phyloP scores from a whole-genome alignment of 2,113 vertebrate genomes.

The Anser cygnoides region DNA sequence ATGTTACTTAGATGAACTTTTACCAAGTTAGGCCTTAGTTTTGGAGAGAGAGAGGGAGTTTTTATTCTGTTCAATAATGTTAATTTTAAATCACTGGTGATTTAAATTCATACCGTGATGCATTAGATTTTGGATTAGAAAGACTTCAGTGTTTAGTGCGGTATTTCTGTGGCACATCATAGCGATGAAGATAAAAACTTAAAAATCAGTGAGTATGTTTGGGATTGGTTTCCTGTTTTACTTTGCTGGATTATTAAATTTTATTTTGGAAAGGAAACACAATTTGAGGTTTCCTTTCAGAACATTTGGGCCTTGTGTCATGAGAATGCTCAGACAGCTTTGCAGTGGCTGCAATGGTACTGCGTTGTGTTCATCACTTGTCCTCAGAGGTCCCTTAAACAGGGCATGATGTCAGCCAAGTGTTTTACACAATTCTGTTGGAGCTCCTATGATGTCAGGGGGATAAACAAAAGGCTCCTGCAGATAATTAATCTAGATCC shows the following conservation, averaged over 20 bases:
- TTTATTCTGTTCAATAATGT: background rate
- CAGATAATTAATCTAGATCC: background rate
- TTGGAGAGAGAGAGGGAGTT: background rate
- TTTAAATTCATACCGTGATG: background rate
- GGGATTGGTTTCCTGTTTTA: background rate
- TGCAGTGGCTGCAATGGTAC: background rate
- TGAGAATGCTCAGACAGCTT: background rate
- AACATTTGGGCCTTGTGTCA: background rate
- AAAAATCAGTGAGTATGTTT: background rate
- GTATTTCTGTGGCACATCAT: background rate
- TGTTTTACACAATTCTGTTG: background rate
- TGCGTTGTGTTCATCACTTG: background rate
- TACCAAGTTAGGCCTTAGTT: background rate
- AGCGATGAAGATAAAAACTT: background rate
- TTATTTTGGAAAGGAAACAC: background rate
- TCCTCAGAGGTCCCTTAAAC: background rate
- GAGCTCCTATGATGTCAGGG: background rate
- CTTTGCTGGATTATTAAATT: background rate
- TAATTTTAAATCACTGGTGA: background rate
- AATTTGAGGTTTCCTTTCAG: background rate
- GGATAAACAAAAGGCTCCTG: background rate
- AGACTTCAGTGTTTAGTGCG: background rate
- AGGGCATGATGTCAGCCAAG: background rate
- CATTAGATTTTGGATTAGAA: background rate
- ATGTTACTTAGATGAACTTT: background rate